A percentile compares a stretch with the other conserved stretches of the same genome.
phyloP scores from a whole-genome alignment of 2,888 invertebrate genomes.

The Eupithecia subfuscata region DNA sequence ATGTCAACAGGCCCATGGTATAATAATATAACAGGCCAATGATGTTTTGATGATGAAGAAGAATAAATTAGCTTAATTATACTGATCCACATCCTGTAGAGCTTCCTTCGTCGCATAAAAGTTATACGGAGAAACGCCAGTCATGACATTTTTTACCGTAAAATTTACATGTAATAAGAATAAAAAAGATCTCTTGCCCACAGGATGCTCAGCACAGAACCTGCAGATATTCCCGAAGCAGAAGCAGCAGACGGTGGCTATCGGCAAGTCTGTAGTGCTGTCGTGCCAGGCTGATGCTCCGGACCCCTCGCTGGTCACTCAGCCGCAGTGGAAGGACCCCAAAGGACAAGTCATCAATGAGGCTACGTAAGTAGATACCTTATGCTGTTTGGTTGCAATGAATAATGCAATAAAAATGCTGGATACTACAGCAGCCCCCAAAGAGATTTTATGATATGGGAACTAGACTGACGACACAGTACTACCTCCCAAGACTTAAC shows the following conservation, averaged over 20 bases:
- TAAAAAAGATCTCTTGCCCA: slow-evolving; percentile 17
- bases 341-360: slow-evolving; percentile 87
- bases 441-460: background rate
- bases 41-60: too few relatives aligned
- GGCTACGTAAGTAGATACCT: slow-evolving; percentile 83
- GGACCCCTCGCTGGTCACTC: slow-evolving; percentile 86
- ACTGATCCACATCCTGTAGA: too few relatives aligned
- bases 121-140: too few relatives aligned
- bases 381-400: too few relatives aligned
- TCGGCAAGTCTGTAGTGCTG: slow-evolving; percentile 89
- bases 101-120: too few relatives aligned
- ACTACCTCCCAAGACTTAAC: too few relatives aligned
- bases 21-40: too few relatives aligned
- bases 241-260: slow-evolving; percentile 87
- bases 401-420: background rate
- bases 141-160: too few relatives aligned
- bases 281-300: slow-evolving; percentile 90
- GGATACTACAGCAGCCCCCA: background rate
- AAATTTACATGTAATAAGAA: too few relatives aligned
- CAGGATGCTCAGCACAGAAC: slow-evolving; percentile 77
- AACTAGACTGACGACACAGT: background rate
- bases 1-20: too few relatives aligned
- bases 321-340: slow-evolving; percentile 92
- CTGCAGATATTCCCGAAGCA: slow-evolving; percentile 89
- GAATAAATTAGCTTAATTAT: too few relatives aligned